phyloP scores from a whole-genome alignment of 1,140 invertebrate species.

The Acromyrmex heyeri region DNA sequence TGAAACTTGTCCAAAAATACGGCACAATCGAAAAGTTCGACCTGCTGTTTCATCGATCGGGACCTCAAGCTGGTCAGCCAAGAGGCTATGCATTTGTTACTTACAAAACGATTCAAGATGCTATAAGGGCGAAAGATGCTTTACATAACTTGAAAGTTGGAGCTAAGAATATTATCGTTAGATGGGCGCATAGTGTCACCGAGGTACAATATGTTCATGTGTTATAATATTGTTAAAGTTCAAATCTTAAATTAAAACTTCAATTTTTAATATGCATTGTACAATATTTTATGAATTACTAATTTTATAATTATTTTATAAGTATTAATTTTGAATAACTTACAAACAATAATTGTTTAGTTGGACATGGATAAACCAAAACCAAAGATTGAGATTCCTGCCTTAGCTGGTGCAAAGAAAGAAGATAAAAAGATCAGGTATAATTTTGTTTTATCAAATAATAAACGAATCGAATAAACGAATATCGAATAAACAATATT shows the following conservation, averaged over 20 bases:
- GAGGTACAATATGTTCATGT: slow-evolving; percentile 86
- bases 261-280: background rate
- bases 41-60: slow-evolving; percentile 96
- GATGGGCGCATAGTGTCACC: slow-evolving; percentile 92
- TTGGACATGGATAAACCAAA: slow-evolving; percentile 92
- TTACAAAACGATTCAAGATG: slow-evolving; percentile 90
- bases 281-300: slow-evolving; percentile 37
- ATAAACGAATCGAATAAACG: background rate
- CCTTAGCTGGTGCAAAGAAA: slow-evolving; percentile 90
- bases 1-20: slow-evolving; percentile 97
- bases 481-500: background rate
- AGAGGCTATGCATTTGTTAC: slow-evolving; percentile 98
- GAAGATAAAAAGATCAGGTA: slow-evolving; percentile 88
- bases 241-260: slow-evolving; percentile 37
- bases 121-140: slow-evolving; percentile 89
- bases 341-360: slow-evolving; percentile 83
- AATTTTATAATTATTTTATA: slow-evolving; percentile 28
- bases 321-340: slow-evolving; percentile 22
- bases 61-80: slow-evolving; percentile 94
- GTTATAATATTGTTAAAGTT: slow-evolving; percentile 1
- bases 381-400: slow-evolving; percentile 91
- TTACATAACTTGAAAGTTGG: slow-evolving; percentile 93
- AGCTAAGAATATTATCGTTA: slow-evolving; percentile 92
- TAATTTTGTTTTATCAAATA: slow-evolving; percentile 2
- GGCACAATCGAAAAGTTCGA: slow-evolving; percentile 97